Conservation (phyloP, 2,888 invertebrate genomes). For the Cacoxenus indagator region DNA sequence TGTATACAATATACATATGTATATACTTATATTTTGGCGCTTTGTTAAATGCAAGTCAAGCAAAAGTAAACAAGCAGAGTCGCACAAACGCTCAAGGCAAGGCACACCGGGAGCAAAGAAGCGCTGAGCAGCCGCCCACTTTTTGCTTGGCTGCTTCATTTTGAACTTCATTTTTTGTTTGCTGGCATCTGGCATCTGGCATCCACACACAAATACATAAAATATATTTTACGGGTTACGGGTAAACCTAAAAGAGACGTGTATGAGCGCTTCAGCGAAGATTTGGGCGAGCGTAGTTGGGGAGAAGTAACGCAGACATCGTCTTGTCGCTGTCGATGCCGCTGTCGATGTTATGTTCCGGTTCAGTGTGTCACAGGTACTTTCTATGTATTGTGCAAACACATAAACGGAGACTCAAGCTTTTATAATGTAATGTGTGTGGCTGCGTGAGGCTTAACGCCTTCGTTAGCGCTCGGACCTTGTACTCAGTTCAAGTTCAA, state of each 20-base stretch:
- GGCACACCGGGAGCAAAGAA: neutral
- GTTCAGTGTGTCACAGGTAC: constrained; percentile 28
- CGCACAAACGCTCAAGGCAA: no score
- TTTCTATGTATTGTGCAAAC: no score
- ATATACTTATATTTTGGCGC: constrained; percentile 19
- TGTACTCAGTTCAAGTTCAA: constrained; percentile 46
- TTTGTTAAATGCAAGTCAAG: constrained; percentile 6
- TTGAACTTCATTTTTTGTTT: neutral
- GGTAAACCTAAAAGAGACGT: neutral
- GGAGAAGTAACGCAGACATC: neutral
- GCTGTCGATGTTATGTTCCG: constrained; percentile 8
- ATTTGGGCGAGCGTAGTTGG: constrained; percentile 29
- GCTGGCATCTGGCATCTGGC: neutral
- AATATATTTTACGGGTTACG: neutral
- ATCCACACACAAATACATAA: neutral
- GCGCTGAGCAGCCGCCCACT: constrained; percentile 3
- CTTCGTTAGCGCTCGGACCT: neutral
- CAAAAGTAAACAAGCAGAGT: constrained; percentile 12
- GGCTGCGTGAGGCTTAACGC: neutral
- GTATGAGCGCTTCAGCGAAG: constrained; percentile 12
- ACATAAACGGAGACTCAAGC: neutral
- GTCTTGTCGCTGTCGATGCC: neutral
- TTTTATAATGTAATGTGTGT: neutral
- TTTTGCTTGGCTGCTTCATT: neutral
- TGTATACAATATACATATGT: neutral